phyloP scores from a whole-genome alignment of 2,888 invertebrate genomes.

The Disparrhopalites patrizii region DNA sequence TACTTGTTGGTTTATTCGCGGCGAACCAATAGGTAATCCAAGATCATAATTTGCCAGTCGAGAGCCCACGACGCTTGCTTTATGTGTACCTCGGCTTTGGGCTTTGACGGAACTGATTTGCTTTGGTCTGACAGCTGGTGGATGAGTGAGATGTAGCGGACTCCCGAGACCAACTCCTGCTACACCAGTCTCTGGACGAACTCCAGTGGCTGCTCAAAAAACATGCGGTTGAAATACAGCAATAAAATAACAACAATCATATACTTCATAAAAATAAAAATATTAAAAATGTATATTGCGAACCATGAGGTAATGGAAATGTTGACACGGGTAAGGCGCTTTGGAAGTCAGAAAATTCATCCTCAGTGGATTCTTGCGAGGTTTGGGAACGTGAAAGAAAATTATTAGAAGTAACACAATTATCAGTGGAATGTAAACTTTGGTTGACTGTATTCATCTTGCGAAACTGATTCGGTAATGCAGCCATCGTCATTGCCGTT shows the following conservation, averaged over 20 bases:
- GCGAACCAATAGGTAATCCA: conserved; percentile 44
- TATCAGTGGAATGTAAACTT: not conserved
- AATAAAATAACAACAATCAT: not conserved
- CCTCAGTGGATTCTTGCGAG: conserved; percentile 40
- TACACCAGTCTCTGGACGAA: not conserved
- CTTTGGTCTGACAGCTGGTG: not conserved
- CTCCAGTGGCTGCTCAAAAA: not conserved
- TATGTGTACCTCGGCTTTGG: not conserved
- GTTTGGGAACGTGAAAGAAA: not conserved
- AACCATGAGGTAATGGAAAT: too few relatives aligned
- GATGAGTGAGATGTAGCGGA: not conserved
- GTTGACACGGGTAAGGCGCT: conserved; percentile 48
- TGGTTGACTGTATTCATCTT: not conserved
- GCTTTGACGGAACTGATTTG: not conserved
- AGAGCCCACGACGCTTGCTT: conserved; percentile 51
- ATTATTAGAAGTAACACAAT: too few relatives aligned
- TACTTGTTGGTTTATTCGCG: conserved; percentile 12
- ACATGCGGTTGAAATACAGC: not conserved
- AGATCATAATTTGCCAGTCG: conserved; percentile 55
- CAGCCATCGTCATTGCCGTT: too few relatives aligned
- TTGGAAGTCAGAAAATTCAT: conserved; percentile 57
- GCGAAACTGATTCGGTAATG: not conserved
- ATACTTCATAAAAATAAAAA: not conserved
- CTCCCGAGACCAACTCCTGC: not conserved
- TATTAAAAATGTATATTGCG: not conserved